These are phyloP conservation scores for Pterocles gutturalis DNA, from an alignment of 2,113 vertebrate species.

Conservation along the genomic window DNA sequence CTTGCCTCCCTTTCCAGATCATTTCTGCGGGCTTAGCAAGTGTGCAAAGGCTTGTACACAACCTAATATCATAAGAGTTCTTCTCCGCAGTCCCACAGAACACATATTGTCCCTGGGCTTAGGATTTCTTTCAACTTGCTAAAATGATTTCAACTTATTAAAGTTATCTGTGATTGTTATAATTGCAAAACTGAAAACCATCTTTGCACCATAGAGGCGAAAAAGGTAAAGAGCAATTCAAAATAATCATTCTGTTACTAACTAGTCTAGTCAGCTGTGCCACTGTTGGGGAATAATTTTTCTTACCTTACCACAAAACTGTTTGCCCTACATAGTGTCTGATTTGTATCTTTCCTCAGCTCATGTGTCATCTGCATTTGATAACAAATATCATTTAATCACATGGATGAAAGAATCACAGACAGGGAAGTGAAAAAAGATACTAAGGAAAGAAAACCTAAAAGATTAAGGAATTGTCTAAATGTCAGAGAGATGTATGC, in stretches of 20 bases:
- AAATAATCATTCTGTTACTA: neutral
- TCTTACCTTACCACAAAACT: neutral
- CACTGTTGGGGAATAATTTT: neutral
- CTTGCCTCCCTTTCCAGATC: neutral
- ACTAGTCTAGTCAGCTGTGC: neutral
- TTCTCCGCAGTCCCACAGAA: neutral
- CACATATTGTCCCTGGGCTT: neutral
- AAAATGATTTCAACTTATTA: neutral
- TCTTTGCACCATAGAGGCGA: neutral
- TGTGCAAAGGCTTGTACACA: neutral
- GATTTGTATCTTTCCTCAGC: neutral
- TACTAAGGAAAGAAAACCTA: neutral
- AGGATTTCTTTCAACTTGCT: neutral
- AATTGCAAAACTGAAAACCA: neutral
- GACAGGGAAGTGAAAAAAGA: neutral
- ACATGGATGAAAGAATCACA: neutral
- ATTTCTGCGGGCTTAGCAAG: neutral
- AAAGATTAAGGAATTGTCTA: conserved; percentile 4
- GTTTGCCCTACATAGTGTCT: neutral
- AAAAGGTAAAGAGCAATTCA: neutral
- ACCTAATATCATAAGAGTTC: neutral
- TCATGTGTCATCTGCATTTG: neutral
- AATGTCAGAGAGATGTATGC: neutral
- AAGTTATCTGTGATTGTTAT: neutral
- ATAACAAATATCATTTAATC: neutral